phyloP scores from a whole-genome alignment of 2,797 vertebrate species.

The Neopelma chrysocephalum region DNA sequence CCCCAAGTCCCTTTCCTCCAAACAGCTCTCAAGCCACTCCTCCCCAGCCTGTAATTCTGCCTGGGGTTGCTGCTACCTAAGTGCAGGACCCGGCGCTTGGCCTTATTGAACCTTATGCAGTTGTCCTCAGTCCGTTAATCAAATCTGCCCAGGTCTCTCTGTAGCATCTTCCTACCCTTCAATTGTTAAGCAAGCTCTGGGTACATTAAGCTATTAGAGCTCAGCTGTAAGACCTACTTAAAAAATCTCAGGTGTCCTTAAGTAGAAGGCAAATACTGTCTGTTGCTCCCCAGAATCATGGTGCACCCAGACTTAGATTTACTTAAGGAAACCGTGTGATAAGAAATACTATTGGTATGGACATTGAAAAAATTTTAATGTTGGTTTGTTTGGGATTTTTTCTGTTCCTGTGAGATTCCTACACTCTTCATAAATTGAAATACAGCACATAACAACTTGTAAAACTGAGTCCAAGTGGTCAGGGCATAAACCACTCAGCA shows the following conservation, averaged over 20 bases:
- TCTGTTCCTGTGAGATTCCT: not conserved
- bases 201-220: not conserved
- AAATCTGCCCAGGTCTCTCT: not conserved
- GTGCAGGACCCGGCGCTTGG: not conserved
- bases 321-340: not conserved
- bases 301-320: not conserved
- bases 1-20: not conserved
- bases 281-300: not conserved
- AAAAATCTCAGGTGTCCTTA: not conserved
- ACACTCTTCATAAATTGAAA: not conserved
- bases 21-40: not conserved
- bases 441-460: not conserved
- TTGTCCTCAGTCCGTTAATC: not conserved
- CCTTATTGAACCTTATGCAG: not conserved
- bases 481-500: not conserved
- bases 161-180: not conserved
- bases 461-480: not conserved
- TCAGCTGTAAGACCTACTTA: not conserved
- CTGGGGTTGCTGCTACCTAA: not conserved
- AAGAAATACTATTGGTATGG: not conserved
- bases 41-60: rapidly evolving
- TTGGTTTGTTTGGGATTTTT: not conserved
- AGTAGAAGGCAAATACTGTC: not conserved
- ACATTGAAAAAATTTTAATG: not conserved
- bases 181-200: not conserved